Evolutionary conservation across 2,797 vertebrate species (phyloP), one percentile per base, ranked within the genome.

Genomic region (Coilia nasus): DNA sequence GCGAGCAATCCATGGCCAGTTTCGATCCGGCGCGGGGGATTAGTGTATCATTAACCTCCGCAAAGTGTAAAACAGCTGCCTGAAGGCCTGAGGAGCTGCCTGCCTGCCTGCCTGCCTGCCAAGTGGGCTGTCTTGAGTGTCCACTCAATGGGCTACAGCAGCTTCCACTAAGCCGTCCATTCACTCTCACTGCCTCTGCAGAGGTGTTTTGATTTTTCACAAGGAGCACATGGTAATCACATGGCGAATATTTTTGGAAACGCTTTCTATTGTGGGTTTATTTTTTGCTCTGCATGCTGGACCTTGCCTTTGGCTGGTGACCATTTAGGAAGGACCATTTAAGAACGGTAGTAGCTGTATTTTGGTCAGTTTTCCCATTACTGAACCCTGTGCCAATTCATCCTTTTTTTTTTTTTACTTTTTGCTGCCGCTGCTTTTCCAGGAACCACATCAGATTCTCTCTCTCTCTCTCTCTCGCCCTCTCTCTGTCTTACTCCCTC

Each of bases 31-130:
- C 59, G 59, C 59, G 62, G 67, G 82, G 71, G 60, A 88, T 87
- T 87, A 87, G 83, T 64, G 87, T 85, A 88, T 88, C 85, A 87
- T 90, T 88, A 88, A 85, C 83, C 82, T 90, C 87, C 87, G 44
- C 83, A 75, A 84, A 85, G 85, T 64, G 85, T 86, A 86, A 83
- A 82, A 83, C 81, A 85, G 87, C 47, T 84, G 56, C 75, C 67
- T 83, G 41, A 84, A 67, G 85, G 84, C 50, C 59, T 15, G 80
- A 84, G 80, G 84, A 89, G 87, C 84, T 54, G 7, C 50, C 50
- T 54, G 50, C 7, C 50, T 10, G 50, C 14, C 50, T 54, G 50
- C 9, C 50, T 54, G 50, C 50, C 14, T 54, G 50, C 50, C 50
- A 54, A 54, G 50, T 54, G 50, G 50, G 50, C 14, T 92, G 67